These are phyloP conservation scores for Platyscapa corneri DNA, from an alignment of 1,140 invertebrate genomes.

Conservation along the genomic window DNA sequence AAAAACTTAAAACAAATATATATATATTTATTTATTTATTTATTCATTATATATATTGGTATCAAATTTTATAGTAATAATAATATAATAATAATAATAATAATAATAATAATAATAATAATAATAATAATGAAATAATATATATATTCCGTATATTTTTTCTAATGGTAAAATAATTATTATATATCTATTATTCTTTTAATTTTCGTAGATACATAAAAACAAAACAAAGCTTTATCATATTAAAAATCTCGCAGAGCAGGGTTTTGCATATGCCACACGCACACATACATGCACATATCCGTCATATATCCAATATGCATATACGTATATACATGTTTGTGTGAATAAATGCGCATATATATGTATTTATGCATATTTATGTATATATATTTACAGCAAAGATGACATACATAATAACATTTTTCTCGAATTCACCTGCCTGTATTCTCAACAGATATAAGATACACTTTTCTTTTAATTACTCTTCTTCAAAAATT, in stretches of 20 bases:
- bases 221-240: constrained; percentile 45
- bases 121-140: constrained; percentile 42
- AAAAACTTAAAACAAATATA: constrained; percentile 53
- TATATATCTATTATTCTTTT: constrained; percentile 34
- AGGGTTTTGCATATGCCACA: constrained; percentile 18
- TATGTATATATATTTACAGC: no score
- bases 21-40: constrained; percentile 28
- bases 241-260: constrained; percentile 37
- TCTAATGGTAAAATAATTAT: constrained; percentile 37
- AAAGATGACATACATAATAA: constrained; percentile 37
- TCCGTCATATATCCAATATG: neutral
- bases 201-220: constrained; percentile 39
- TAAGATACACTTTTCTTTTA: constrained; percentile 19
- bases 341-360: neutral
- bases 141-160: constrained; percentile 44
- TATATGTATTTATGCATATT: constrained; percentile 14
- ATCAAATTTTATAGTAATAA: constrained; percentile 42
- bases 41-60: constrained; percentile 16
- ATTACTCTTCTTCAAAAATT: constrained; percentile 21
- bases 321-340: no score
- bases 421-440: constrained; percentile 45
- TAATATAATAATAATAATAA: constrained; percentile 37
- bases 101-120: neutral
- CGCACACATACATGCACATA: neutral
- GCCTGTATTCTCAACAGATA: constrained; percentile 49